Conservation (phyloP, 37 sponge, comb jelly and placozoan genomes). For the Lycopodina hypogea region DNA sequence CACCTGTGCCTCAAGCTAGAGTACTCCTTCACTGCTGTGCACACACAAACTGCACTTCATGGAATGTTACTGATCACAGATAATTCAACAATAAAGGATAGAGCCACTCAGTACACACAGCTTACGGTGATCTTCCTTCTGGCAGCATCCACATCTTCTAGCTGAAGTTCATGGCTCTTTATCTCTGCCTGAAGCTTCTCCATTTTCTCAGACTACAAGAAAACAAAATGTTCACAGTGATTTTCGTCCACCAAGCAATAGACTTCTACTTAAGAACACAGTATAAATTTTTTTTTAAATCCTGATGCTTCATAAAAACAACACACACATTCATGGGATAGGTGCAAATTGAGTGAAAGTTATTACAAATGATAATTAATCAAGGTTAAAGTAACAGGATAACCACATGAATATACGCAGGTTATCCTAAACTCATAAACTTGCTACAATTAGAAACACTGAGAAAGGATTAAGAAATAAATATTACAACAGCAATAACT, state of each 20-base stretch:
- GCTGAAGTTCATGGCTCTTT: slow-evolving; percentile 18
- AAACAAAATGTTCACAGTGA: background rate
- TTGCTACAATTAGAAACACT: too few species aligned
- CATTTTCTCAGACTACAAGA: slow-evolving; percentile 16
- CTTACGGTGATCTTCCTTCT: slow-evolving; percentile 51
- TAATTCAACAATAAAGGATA: background rate
- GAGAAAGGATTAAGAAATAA: too few species aligned
- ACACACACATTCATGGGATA: too few species aligned
- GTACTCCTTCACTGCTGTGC: too few species aligned
- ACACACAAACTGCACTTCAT: too few species aligned
- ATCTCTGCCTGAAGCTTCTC: slow-evolving; percentile 21
- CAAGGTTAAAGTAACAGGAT: too few species aligned
- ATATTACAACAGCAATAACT: too few species aligned
- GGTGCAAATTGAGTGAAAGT: too few species aligned
- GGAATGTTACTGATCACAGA: too few species aligned
- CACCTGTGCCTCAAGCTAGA: too few species aligned
- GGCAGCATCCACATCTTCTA: slow-evolving; percentile 47
- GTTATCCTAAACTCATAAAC: too few species aligned
- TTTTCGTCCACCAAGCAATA: background rate
- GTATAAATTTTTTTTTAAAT: background rate
- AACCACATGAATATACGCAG: too few species aligned
- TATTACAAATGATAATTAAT: background rate
- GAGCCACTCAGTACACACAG: background rate
- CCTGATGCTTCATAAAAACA: background rate
- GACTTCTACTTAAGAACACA: background rate